Conservation (phyloP, 2,888 invertebrate species). For the Drosophila seclusa region DNA sequence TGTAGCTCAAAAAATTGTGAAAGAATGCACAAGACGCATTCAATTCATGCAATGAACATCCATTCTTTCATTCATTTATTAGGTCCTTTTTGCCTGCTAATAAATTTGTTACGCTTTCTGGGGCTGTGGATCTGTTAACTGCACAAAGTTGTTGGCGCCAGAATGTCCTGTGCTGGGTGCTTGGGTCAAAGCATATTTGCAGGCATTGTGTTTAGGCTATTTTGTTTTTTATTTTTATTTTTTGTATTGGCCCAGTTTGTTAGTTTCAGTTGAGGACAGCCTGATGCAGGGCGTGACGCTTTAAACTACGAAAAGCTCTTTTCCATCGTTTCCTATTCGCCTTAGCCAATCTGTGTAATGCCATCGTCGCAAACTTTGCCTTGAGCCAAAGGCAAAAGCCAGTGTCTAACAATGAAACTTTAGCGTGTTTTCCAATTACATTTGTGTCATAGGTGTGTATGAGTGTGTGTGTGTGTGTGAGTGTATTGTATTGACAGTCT, state of each 20-base stretch:
- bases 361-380: slow-evolving; percentile 55
- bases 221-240: slow-evolving; percentile 5
- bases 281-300: slow-evolving; percentile 53
- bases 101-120: neutral
- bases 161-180: slow-evolving; percentile 38
- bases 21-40: neutral
- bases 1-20: neutral
- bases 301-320: slow-evolving; percentile 60
- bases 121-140: neutral
- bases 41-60: neutral
- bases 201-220: slow-evolving; percentile 15
- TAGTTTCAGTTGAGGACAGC: slow-evolving; percentile 39
- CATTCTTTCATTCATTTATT: neutral
- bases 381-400: slow-evolving; percentile 47
- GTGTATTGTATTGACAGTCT: slow-evolving; percentile 21
- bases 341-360: slow-evolving; percentile 6
- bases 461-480: slow-evolving; percentile 8
- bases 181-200: slow-evolving; percentile 45
- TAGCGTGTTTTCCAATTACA: slow-evolving; percentile 37
- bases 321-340: slow-evolving; percentile 12
- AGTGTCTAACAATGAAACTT: slow-evolving; percentile 73
- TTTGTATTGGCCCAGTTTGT: slow-evolving; percentile 20
- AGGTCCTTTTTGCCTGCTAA: neutral
- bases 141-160: slow-evolving; percentile 34
- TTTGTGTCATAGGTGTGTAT: neutral